phyloP scores from a whole-genome alignment of 2,888 invertebrate genomes.

The Archips crataeganus region DNA sequence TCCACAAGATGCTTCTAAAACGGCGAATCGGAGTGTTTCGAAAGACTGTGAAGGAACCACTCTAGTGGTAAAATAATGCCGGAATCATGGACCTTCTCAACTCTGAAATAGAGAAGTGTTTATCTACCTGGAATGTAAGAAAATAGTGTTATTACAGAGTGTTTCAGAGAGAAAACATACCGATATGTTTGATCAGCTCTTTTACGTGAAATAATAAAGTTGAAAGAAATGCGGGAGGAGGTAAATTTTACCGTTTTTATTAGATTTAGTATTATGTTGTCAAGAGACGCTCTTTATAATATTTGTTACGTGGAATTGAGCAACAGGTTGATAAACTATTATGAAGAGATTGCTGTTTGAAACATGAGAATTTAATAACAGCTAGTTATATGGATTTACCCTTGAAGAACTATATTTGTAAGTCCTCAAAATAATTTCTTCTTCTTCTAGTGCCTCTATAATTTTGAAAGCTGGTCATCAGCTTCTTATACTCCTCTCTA shows the following conservation, averaged over 20 bases:
- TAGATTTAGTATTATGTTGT: neutral
- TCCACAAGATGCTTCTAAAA: neutral
- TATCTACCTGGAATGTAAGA: neutral
- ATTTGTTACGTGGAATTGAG: neutral
- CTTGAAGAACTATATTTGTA: too few relatives aligned
- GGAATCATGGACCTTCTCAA: neutral
- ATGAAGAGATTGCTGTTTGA: neutral
- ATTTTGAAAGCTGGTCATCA: too few relatives aligned
- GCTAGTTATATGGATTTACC: too few relatives aligned
- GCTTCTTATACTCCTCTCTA: too few relatives aligned
- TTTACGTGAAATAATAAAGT: neutral
- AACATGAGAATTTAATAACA: too few relatives aligned
- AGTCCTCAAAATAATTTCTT: too few relatives aligned
- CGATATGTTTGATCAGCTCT: neutral
- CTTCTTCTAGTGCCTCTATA: too few relatives aligned
- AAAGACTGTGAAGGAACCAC: neutral
- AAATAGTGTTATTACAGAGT: conserved; percentile 7
- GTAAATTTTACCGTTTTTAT: neutral
- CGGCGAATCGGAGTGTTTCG: neutral
- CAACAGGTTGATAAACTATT: neutral
- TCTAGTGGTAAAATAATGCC: neutral
- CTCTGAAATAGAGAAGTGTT: neutral
- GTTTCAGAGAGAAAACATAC: neutral
- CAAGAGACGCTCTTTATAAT: neutral
- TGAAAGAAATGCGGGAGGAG: neutral